A percentile compares a stretch with the other conserved stretches of the same genome.
Conservation (phyloP, 1,140 invertebrate genomes). For the Holotrichia oblita region DNA sequence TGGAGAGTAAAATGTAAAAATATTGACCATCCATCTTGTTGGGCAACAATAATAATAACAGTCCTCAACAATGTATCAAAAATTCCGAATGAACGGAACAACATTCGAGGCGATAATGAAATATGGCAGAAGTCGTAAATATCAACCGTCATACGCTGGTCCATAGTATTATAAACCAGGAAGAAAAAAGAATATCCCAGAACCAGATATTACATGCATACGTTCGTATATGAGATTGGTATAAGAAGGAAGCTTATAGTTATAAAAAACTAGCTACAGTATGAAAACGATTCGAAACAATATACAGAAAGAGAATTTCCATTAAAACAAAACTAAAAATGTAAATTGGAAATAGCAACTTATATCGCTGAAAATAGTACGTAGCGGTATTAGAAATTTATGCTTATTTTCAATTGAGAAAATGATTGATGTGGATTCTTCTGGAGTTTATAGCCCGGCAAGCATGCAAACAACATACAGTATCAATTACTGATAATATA, state of each 20-base stretch:
- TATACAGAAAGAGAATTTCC: too few relatives aligned
- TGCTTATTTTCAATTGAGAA: too few relatives aligned
- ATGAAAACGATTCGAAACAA: too few relatives aligned
- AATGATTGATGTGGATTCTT: too few relatives aligned
- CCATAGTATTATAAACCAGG: constrained; percentile 1
- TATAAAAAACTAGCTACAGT: too few relatives aligned
- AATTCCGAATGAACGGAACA: constrained; percentile 15
- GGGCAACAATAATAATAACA: constrained; percentile 34
- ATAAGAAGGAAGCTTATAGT: neutral
- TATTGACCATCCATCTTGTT: constrained; percentile 20
- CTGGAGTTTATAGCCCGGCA: too few relatives aligned
- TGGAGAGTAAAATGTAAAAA: constrained; percentile 34
- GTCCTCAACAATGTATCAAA: constrained; percentile 35
- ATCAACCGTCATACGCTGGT: constrained; percentile 14
- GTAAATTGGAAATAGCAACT: too few relatives aligned
- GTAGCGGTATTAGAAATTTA: too few relatives aligned
- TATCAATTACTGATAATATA: too few relatives aligned
- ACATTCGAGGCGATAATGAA: constrained; percentile 26
- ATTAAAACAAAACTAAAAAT: too few relatives aligned
- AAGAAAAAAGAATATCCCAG: constrained; percentile 1
- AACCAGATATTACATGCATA: neutral
- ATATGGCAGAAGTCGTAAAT: constrained; percentile 35
- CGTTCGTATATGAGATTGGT: neutral
- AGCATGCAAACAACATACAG: too few relatives aligned
- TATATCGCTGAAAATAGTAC: too few relatives aligned